Evolutionary conservation across 2,888 invertebrate genomes (phyloP).

Genomic region (Diaperis boleti): DNA sequence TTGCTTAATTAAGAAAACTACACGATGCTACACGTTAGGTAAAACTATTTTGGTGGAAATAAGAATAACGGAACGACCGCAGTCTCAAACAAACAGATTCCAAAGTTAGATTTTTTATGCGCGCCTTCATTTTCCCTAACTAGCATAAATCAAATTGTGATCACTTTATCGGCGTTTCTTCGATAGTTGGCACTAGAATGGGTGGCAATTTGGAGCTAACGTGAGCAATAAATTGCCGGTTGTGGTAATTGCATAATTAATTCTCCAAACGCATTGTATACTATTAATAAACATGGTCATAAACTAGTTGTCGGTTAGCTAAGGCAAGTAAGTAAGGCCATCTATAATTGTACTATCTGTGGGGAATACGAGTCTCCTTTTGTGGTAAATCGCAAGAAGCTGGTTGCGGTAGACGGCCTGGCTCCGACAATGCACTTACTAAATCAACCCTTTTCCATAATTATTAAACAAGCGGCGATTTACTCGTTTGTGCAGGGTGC

Average conservation of each 20-base stretch:
- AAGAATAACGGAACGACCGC: neutral
- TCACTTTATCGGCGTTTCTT: neutral
- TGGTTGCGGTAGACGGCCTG: constrained; percentile 61
- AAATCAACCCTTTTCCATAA: constrained; percentile 61
- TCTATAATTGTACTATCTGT: constrained; percentile 54
- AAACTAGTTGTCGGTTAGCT: constrained; percentile 53
- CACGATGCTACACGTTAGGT: neutral
- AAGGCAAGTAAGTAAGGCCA: constrained; percentile 50
- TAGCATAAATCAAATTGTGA: neutral
- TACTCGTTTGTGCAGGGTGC: constrained; percentile 63
- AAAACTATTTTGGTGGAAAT: constrained; percentile 1
- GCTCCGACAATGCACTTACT: constrained; percentile 63
- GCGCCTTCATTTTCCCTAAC: neutral
- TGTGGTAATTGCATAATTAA: constrained; percentile 54
- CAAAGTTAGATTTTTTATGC: neutral
- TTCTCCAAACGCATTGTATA: constrained; percentile 53
- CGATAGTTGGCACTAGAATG: neutral
- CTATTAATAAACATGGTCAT: constrained; percentile 56
- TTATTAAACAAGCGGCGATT: constrained; percentile 60
- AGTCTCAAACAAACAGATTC: neutral
- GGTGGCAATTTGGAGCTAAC: constrained; percentile 41
- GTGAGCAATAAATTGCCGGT: constrained; percentile 37
- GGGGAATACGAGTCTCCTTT: constrained; percentile 55
- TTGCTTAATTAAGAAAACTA: constrained; percentile 7
- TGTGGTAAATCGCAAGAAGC: constrained; percentile 59